Evolutionary conservation across 2,113 vertebrate species (phyloP).

Genomic region (Callipepla squamata): DNA sequence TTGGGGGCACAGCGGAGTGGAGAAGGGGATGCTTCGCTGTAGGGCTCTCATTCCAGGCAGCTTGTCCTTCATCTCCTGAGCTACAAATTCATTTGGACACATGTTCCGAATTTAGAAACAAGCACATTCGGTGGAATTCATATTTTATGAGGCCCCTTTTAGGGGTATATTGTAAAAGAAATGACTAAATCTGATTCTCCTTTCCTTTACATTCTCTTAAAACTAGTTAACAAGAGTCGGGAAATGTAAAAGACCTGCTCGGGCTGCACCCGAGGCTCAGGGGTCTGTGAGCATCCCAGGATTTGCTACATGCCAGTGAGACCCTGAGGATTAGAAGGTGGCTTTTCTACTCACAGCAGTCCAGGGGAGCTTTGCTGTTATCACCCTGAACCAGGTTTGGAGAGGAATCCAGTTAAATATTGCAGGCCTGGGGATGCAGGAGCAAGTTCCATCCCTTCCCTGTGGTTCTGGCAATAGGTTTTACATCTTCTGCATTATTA

Average conservation of each 20-base stretch:
- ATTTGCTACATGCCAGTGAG: not conserved
- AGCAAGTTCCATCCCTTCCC: not conserved
- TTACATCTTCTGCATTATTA: not conserved
- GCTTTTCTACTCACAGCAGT: not conserved
- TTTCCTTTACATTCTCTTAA: slow-evolving; percentile 17
- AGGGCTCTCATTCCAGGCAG: not conserved
- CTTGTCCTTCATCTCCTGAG: slow-evolving; percentile 60
- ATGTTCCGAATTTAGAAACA: slow-evolving; percentile 71
- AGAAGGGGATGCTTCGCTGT: slow-evolving; percentile 19
- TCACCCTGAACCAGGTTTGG: not conserved
- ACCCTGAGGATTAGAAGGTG: not conserved
- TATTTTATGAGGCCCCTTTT: slow-evolving; percentile 68
- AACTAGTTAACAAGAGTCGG: not conserved
- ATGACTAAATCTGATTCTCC: not conserved
- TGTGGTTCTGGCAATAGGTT: not conserved
- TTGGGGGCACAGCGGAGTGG: accelerated
- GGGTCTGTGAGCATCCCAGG: not conserved
- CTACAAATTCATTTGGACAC: slow-evolving; percentile 51
- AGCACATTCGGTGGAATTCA: slow-evolving; percentile 35
- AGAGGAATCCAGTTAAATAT: not conserved
- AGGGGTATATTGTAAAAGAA: slow-evolving; percentile 58
- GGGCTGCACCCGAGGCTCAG: not conserved
- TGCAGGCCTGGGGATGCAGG: not conserved
- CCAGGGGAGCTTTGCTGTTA: not conserved
- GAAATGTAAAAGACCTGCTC: slow-evolving; percentile 25